A percentile compares a stretch with the other conserved stretches of the same genome.
Conservation (phyloP, 2,113 vertebrate species). For the Ictidomys tridecemlineatus region DNA sequence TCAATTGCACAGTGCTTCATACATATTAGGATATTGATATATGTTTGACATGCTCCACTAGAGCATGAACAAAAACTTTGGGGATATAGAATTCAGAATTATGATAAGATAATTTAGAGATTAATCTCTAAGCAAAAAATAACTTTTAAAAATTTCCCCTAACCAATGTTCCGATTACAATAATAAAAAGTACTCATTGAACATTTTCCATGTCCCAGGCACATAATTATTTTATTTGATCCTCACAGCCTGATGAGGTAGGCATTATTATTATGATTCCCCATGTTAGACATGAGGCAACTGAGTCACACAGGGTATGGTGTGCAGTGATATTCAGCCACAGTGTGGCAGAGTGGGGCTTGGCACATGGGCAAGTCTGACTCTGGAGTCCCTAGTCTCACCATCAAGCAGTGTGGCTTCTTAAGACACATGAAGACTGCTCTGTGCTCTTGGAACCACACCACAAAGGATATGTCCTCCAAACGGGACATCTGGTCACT, state of each 20-base stretch:
- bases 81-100: neutral
- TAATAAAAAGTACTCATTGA: neutral
- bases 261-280: neutral
- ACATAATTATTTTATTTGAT: neutral
- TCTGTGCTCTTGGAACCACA: neutral
- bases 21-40: neutral
- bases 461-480: neutral
- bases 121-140: neutral
- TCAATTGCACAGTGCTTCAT: neutral
- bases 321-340: neutral
- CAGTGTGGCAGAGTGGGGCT: neutral
- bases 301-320: neutral
- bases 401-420: neutral
- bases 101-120: neutral
- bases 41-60: neutral
- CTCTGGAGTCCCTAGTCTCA: neutral
- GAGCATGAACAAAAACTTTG: neutral
- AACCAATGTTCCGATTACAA: neutral
- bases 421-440: neutral
- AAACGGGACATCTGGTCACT: conserved; percentile 65
- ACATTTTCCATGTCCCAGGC: neutral
- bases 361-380: neutral
- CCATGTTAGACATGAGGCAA: neutral
- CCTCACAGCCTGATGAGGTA: neutral
- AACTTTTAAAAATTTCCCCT: neutral